These are phyloP conservation scores for Chitala chitala DNA, from an alignment of 2,113 vertebrate species.

Conservation along the genomic window DNA sequence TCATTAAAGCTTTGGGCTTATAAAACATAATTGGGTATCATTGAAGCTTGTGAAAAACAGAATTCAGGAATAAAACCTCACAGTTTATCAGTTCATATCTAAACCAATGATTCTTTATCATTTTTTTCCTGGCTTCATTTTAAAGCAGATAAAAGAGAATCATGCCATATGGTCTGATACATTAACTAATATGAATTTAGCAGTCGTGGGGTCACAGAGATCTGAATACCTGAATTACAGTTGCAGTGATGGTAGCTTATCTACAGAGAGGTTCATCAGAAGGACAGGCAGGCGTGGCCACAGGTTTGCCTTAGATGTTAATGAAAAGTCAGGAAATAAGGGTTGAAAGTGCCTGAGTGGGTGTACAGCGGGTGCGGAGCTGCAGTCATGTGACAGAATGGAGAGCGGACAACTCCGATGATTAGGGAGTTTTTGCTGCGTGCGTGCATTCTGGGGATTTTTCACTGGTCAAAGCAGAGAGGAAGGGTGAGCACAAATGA, in stretches of 20 bases:
- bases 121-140: too few species aligned
- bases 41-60: too few species aligned
- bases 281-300: slow-evolving; percentile 6
- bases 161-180: neutral
- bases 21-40: too few species aligned
- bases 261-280: neutral
- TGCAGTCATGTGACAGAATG: neutral
- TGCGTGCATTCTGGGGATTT: neutral
- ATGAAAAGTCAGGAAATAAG: slow-evolving; percentile 10
- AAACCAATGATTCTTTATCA: too few species aligned
- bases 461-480: neutral
- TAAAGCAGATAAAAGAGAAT: too few species aligned
- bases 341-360: neutral
- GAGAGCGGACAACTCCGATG: neutral
- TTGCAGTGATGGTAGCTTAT: neutral
- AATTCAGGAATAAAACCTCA: too few species aligned
- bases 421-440: neutral
- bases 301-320: neutral
- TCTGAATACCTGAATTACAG: neutral
- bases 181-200: neutral
- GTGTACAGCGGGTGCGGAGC: neutral
- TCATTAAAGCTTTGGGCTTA: too few species aligned
- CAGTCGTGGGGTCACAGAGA: neutral
- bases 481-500: slow-evolving; percentile 6
- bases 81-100: too few species aligned